Evolutionary conservation across 2,113 vertebrate genomes (phyloP).

Genomic region (Athene cunicularia): DNA sequence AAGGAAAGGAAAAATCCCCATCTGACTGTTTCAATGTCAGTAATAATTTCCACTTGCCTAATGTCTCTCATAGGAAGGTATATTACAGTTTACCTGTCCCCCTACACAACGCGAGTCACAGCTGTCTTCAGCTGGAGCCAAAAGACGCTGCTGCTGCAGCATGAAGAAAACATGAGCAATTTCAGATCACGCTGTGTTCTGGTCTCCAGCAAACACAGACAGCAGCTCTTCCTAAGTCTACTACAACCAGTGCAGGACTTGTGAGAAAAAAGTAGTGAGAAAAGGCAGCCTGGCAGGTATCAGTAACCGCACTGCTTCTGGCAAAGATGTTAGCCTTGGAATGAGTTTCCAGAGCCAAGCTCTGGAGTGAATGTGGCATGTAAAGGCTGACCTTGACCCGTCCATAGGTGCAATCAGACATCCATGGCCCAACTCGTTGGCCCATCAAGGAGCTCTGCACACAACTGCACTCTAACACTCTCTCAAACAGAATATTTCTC

Average conservation of each 20-base stretch:
- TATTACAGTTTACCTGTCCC: conserved; percentile 18
- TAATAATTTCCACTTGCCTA: not conserved
- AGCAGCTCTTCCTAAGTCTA: not conserved
- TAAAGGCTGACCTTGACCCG: not conserved
- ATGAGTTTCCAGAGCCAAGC: not conserved
- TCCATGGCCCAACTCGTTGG: rapidly evolving
- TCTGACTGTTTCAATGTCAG: not conserved
- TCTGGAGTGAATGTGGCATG: not conserved
- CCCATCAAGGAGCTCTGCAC: not conserved
- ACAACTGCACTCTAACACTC: not conserved
- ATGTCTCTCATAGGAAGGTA: not conserved
- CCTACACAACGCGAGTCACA: not conserved
- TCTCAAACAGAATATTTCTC: not conserved
- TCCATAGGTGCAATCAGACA: not conserved
- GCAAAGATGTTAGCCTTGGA: not conserved
- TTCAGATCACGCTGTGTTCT: not conserved
- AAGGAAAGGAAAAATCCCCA: not conserved
- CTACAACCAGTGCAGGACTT: not conserved
- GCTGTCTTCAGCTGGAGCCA: not conserved
- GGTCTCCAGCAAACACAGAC: not conserved
- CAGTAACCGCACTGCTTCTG: not conserved
- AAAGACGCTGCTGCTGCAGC: not conserved
- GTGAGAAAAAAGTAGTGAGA: not conserved
- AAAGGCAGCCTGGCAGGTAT: not conserved
- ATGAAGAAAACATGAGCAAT: not conserved